Evolutionary conservation across 1,140 invertebrate species (phyloP).

Genomic region (Drosophila littoralis): DNA sequence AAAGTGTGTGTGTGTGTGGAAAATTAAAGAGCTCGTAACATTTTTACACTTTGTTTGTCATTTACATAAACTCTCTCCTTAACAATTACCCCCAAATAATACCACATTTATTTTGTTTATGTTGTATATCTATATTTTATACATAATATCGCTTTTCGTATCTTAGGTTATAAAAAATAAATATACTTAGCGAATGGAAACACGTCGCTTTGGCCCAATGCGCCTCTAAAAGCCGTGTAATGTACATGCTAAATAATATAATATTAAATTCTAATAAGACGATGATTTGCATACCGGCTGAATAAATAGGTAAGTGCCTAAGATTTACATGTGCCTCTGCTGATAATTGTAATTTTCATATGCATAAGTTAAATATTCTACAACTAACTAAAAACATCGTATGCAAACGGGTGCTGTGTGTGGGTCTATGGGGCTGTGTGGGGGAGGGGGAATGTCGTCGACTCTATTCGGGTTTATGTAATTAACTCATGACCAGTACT

Average conservation of each 20-base stretch:
- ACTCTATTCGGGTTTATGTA: too few relatives aligned
- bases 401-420: neutral
- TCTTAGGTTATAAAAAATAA: conserved; percentile 38
- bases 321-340: conserved; percentile 52
- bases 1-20: too few relatives aligned
- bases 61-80: neutral
- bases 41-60: too few relatives aligned
- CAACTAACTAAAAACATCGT: conserved; percentile 5
- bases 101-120: neutral
- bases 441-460: neutral
- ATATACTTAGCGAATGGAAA: conserved; percentile 40
- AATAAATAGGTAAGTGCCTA: conserved; percentile 46
- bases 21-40: too few relatives aligned
- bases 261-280: conserved; percentile 44
- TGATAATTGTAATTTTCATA: conserved; percentile 49
- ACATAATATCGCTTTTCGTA: conserved; percentile 47
- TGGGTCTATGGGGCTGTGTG: neutral
- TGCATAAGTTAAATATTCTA: conserved; percentile 21
- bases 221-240: conserved; percentile 63
- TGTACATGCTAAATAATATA: conserved; percentile 41
- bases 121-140: conserved; percentile 25
- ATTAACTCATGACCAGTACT: conserved; percentile 77
- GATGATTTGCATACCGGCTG: conserved; percentile 39
- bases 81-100: neutral
- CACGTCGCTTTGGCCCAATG: conserved; percentile 10